Evolutionary conservation across 1,140 invertebrate genomes (phyloP), one percentile per base, ranked within the genome.

Genomic region (Dysdera silvatica): DNA sequence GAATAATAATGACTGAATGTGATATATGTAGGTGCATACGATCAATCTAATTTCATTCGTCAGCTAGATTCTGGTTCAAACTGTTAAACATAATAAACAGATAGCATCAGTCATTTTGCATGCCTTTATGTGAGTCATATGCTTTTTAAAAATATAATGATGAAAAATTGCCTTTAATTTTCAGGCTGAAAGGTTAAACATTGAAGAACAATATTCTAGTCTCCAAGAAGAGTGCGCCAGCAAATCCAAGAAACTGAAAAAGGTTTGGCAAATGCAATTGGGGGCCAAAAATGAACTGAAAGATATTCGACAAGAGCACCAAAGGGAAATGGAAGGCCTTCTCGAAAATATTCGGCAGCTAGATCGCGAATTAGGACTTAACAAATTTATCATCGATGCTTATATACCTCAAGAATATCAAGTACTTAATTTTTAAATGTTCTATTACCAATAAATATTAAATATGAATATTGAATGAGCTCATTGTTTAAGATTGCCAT

Each of bases 181-280:
- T 26, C 68, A 90, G 81, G 85, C 89, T 2, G 95, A 98, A 76
- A 82, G 91, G 56, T 82, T 97, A 20, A 90, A 98, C 72, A 88
- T 98, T 48, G 95, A 98, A 77, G 95, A 98, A 75, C 88, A 93
- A 63, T 98, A 98, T 77, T 89, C 88, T 0, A 87, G 83, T 51
- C 78, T 98, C 0, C 91, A 95, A 77, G 97, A 98, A 71, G 93
- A 98, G 78, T 89, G 89, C 51, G 81, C 84, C 2, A 91, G 88
- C 0, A 89, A 96, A 73, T 92, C 89, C 0, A 89, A 94, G 70
- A 98, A 98, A 76, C 80, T 98, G 24, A 91, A 92, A 72, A 87
- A 91, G 68, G 86, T 95, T 0, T 88, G 87, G 67, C 83, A 84
- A 40, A 83, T 90, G 74, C 77, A 91, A 32, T 84, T 89, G 75